Base-by-base conservation (phyloP, 1,140 invertebrate species). In the Drosophila azteca region DNA sequence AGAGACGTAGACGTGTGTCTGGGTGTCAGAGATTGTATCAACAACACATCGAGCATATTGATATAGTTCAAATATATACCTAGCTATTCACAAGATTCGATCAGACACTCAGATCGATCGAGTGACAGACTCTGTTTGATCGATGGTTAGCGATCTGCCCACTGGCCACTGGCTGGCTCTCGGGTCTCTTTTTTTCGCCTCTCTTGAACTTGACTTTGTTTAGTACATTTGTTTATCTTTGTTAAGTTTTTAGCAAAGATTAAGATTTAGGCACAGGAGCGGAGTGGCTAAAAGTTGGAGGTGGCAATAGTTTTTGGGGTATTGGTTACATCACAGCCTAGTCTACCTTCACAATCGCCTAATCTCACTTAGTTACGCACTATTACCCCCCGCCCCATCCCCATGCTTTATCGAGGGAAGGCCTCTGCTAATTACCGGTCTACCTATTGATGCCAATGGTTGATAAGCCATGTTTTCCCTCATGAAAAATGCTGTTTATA, bases 61-160 rank as follows among this genome's bases (percentile, higher is more conserved):
- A 69, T 65, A 64, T 26, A 55, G 62, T 63, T 31, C 73, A 69
- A 67, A 80, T 85, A 73, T 88, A 60, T 88, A 63, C 15, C 43
- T 65, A 81, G 64, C 61, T 79, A 79, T 88, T 87, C 53, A 83
- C 83, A 61, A 72, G 59, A 77, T 68, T 66, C 58, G 65, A 85
- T 84, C 41, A 55, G n/a, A 61, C 43, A 2, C 54, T 44, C 54
- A 51, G 53, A 61, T 41, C 57, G 43, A 65, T 64, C 31, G 9
- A 31, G 43, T 78, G 65, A 57, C 61, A 49, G 52, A 49, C 48
- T 59, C 60, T 75, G 65, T 70, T 65, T 65, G 50, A 50, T 31
- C 31, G 31, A 31, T 68, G 13, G 22, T 76, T 76, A 76, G 73
- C 72, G 51, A 51, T 4, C 64, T 44, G 17, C 24, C 3, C 44